These are phyloP conservation scores for Pseudomugil tenellus DNA, from an alignment of 2,797 vertebrate species.

Conservation along the genomic window DNA sequence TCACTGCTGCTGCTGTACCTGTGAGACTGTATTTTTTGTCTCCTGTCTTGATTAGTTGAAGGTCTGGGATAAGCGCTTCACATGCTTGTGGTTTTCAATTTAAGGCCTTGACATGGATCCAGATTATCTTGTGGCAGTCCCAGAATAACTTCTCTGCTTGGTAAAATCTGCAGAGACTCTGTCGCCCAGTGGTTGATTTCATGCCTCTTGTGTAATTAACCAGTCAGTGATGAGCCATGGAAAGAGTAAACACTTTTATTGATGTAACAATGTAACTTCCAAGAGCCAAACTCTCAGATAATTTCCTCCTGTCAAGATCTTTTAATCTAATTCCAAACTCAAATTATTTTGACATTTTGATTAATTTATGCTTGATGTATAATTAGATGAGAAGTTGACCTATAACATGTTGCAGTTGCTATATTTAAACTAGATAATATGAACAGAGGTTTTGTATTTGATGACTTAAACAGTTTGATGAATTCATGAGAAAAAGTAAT, in stretches of 20 bases:
- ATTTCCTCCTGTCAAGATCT: constrained; percentile 44
- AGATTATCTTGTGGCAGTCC: constrained; percentile 69
- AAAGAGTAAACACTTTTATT: constrained; percentile 68
- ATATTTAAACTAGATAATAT: constrained; percentile 46
- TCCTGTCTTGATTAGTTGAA: constrained; percentile 71
- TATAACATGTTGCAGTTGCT: constrained; percentile 43
- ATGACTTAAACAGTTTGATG: constrained; percentile 21
- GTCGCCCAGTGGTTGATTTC: constrained; percentile 57
- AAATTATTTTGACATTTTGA: constrained; percentile 44
- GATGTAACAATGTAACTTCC: constrained; percentile 27
- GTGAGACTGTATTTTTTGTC: constrained; percentile 58
- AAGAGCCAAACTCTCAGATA: constrained; percentile 38
- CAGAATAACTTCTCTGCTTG: constrained; percentile 61
- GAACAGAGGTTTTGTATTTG: constrained; percentile 19
- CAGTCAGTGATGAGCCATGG: constrained; percentile 67
- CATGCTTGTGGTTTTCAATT: constrained; percentile 76
- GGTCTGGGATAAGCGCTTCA: constrained; percentile 53
- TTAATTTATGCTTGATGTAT: constrained; percentile 46
- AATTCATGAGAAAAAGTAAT: constrained; percentile 6
- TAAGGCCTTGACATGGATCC: constrained; percentile 71
- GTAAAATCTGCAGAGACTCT: constrained; percentile 57
- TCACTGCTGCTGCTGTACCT: constrained; percentile 57
- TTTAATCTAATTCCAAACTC: constrained; percentile 44
- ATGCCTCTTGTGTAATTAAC: constrained; percentile 61
- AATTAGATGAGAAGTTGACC: constrained; percentile 45